phyloP scores from a whole-genome alignment of 1,140 invertebrate species.

The Campoletis sonorensis region DNA sequence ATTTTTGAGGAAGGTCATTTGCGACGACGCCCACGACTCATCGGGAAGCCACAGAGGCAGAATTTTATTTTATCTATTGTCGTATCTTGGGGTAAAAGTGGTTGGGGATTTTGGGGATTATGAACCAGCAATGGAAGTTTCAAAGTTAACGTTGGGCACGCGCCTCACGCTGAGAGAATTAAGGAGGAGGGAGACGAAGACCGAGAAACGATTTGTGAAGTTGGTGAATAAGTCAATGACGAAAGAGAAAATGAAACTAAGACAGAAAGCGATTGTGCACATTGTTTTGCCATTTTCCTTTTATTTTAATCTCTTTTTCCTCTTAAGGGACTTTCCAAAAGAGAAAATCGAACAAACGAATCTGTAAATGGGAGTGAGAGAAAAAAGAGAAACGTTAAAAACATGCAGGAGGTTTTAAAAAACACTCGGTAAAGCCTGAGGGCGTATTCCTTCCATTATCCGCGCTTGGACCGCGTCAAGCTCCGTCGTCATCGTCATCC shows the following conservation, averaged over 20 bases:
- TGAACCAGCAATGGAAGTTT: conserved; percentile 45
- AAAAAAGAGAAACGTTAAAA: background rate
- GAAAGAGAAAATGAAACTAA: background rate
- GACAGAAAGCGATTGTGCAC: background rate
- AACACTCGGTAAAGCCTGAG: background rate
- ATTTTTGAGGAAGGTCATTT: conserved; percentile 22
- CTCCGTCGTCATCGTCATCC: background rate
- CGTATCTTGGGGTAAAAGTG: conserved; percentile 45
- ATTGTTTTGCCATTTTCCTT: background rate
- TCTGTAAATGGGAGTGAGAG: background rate
- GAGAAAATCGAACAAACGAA: background rate
- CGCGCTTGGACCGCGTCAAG: conserved; percentile 8
- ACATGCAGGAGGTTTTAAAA: background rate
- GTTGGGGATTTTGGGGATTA: conserved; percentile 43
- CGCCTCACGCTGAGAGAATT: conserved; percentile 63
- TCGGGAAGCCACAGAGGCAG: conserved; percentile 37
- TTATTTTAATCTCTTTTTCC: background rate
- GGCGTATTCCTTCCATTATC: background rate
- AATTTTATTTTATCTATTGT: conserved; percentile 60
- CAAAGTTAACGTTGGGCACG: conserved; percentile 63
- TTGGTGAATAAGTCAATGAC: background rate
- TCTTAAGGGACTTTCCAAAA: background rate
- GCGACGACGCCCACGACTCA: conserved; percentile 9
- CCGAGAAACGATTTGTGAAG: background rate
- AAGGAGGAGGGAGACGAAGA: conserved; percentile 43